Base-by-base conservation (phyloP, 2,888 invertebrate genomes). In the Stratiomys singularior region DNA sequence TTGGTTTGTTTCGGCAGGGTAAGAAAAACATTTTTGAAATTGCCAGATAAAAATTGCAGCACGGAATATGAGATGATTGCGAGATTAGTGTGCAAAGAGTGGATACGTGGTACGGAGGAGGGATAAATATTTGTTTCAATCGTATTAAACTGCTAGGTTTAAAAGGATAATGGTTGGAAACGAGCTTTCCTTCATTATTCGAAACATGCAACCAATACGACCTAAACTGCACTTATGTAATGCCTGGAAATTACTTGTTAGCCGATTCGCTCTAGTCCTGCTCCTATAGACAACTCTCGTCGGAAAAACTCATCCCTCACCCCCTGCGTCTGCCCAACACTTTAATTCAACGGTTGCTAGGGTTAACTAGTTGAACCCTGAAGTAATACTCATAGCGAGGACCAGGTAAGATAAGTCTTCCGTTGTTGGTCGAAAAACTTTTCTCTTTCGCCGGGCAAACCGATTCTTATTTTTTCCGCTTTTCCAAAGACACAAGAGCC, bases 41-140 rank as follows among this genome's bases (percentile, higher is more conserved):
- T 52, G 27, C 27, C 71, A 71, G 47, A 71, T 71, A 71, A 52
- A 71, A 71, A 71, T 71, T 52, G 71, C 27, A 15, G 7, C 47
- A 52, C 71, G 71, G 52, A 71, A 71, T 25, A 30, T n/a, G 25
- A 71, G 71, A 71, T 52, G 25, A 2, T 67, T 44, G n/a, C 1
- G 44, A 37, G 30, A 13, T n/a, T 0, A 28, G 13, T 1, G 28
- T 25, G n/a, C n/a, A n/a, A n/a, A 28, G 27, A 1, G 18, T 60
- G 25, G 23, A 9, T 37, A 37, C 9, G 37, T 37, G 37, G 37
- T 9, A 27, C 13, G 23, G 60, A 23, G 60, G 27, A 21, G 13
- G n/a, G 52, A 52, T 9, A 52, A 18, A 52, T 4, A 9, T 4
- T 52, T 4, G 4, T 13, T 5, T n/a, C n/a, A n/a, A n/a, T n/a